A percentile compares a stretch with the other conserved stretches of the same genome.
These are phyloP conservation scores for Epizoanthus rinbou DNA, from an alignment of 92 coral and sea anemone species.

Conservation along the genomic window DNA sequence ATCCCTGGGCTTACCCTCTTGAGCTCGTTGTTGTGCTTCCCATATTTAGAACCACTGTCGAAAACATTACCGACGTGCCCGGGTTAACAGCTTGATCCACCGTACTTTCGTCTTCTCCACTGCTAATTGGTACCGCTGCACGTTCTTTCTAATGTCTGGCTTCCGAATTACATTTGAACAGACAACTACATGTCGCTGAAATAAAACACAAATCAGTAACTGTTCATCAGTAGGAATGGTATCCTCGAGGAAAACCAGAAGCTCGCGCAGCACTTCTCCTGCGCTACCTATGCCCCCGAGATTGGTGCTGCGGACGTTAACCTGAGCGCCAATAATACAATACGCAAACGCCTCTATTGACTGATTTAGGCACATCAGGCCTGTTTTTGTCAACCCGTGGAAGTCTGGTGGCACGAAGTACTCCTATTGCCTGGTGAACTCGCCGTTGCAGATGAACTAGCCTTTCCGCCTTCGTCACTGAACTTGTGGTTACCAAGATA, in stretches of 20 bases:
- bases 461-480: too few relatives aligned
- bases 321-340: too few relatives aligned
- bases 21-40: neutral
- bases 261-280: constrained; percentile 1
- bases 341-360: neutral
- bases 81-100: too few relatives aligned
- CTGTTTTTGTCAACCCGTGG: neutral
- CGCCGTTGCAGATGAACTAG: neutral
- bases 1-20: neutral
- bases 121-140: neutral
- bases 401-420: neutral
- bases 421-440: neutral
- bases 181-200: too few relatives aligned
- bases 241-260: constrained; percentile 6
- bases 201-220: too few relatives aligned
- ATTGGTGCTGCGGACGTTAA: neutral
- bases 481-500: too few relatives aligned
- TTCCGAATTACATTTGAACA: too few relatives aligned
- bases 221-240: too few relatives aligned
- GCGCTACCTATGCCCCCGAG: neutral
- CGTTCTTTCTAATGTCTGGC: neutral
- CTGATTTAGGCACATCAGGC: neutral
- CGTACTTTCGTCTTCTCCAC: neutral
- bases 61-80: neutral
- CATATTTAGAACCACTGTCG: neutral